These are phyloP conservation scores for Polypterus bichir DNA, from an alignment of 2,113 vertebrate species.

Conservation along the genomic window DNA sequence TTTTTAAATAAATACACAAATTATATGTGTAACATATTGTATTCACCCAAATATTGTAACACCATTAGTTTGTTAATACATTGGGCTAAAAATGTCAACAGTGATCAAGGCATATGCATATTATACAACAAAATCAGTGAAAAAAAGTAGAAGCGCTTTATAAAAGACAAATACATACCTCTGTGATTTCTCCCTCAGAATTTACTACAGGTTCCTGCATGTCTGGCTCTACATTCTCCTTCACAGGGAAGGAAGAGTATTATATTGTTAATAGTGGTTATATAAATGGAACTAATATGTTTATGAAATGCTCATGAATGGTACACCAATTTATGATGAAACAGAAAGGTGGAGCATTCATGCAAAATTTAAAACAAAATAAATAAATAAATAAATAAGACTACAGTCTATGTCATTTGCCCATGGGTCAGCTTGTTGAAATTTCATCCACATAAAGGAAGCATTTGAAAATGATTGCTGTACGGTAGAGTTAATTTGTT, in stretches of 20 bases:
- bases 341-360: background rate
- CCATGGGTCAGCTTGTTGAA: too few relatives aligned
- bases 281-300: background rate
- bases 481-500: background rate
- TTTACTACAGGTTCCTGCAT: conserved; percentile 34
- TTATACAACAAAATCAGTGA: too few relatives aligned
- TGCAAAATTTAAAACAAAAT: background rate
- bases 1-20: too few relatives aligned
- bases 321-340: background rate
- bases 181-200: conserved; percentile 33
- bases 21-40: too few relatives aligned
- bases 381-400: background rate
- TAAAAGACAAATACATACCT: conserved; percentile 31
- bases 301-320: background rate
- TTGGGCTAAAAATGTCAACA: too few relatives aligned
- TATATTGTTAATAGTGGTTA: conserved; percentile 5
- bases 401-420: background rate
- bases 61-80: too few relatives aligned
- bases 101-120: too few relatives aligned
- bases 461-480: background rate
- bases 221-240: conserved; percentile 32
- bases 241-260: conserved; percentile 27
- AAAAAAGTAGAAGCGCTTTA: too few relatives aligned
- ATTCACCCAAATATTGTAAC: too few relatives aligned
- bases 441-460: background rate